A percentile compares a stretch with the other conserved stretches of the same genome.
phyloP scores from a whole-genome alignment of 2,888 invertebrate species.

The Thumatha senex region DNA sequence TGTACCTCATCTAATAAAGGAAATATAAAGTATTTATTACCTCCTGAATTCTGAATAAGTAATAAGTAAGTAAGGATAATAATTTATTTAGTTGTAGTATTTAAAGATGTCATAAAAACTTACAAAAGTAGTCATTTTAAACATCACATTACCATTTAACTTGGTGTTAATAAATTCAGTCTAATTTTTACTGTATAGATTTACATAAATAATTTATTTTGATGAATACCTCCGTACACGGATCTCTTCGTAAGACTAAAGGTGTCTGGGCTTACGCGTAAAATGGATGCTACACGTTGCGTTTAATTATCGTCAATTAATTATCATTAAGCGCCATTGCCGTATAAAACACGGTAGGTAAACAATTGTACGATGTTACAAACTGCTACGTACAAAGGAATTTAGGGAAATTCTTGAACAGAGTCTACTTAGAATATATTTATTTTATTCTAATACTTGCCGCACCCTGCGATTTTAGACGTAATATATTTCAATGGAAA shows the following conservation, averaged over 20 bases:
- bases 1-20: too few species aligned
- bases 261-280: conserved; percentile 43
- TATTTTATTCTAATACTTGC: neutral
- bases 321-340: conserved; percentile 43
- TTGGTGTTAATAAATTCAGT: neutral
- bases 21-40: too few species aligned
- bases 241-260: conserved; percentile 35
- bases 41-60: too few species aligned
- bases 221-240: conserved; percentile 23
- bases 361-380: conserved; percentile 38
- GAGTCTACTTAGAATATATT: conserved; percentile 3
- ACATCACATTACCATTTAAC: too few species aligned
- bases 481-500: neutral
- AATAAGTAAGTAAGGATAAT: too few species aligned
- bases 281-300: conserved; percentile 47
- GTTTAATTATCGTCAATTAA: conserved; percentile 47
- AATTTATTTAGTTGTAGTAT: too few species aligned
- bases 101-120: too few species aligned
- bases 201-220: conserved; percentile 30
- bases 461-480: too few species aligned
- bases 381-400: conserved; percentile 24
- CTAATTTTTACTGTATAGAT: conserved; percentile 28
- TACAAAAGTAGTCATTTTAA: too few species aligned
- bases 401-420: conserved; percentile 23
- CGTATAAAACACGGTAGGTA: conserved; percentile 38